Evolutionary conservation across 2,797 vertebrate species (phyloP).

Genomic region (Tokudaia tokunoshimensis): DNA sequence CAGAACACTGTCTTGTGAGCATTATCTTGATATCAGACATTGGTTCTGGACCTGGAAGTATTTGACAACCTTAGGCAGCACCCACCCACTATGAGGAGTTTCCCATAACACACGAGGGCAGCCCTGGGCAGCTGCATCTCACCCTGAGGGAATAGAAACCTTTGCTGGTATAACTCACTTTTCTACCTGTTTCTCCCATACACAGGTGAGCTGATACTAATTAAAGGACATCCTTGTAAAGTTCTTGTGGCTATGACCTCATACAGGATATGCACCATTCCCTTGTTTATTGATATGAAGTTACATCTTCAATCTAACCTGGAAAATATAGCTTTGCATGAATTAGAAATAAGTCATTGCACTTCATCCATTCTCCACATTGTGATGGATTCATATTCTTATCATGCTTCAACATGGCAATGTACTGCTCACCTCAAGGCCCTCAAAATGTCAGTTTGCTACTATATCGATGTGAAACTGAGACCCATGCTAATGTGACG

Average conservation of each 20-base stretch:
- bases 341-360: conserved; percentile 35
- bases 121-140: neutral
- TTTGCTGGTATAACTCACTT: conserved; percentile 3
- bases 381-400: neutral
- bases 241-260: conserved; percentile 40
- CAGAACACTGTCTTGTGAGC: neutral
- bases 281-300: conserved; percentile 36
- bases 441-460: conserved; percentile 28
- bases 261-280: neutral
- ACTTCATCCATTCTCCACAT: neutral
- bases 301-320: conserved; percentile 17
- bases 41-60: neutral
- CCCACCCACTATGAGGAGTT: neutral
- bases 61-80: neutral
- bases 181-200: conserved; percentile 39
- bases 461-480: neutral
- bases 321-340: conserved; percentile 25
- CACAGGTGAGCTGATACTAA: conserved; percentile 24
- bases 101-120: neutral
- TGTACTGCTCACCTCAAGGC: neutral
- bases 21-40: neutral
- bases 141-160: neutral
- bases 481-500: neutral
- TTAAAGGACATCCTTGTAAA: conserved; percentile 21
- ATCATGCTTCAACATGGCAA: neutral